Conservation (phyloP, 2,797 vertebrate species). For the Sylvia borin region DNA sequence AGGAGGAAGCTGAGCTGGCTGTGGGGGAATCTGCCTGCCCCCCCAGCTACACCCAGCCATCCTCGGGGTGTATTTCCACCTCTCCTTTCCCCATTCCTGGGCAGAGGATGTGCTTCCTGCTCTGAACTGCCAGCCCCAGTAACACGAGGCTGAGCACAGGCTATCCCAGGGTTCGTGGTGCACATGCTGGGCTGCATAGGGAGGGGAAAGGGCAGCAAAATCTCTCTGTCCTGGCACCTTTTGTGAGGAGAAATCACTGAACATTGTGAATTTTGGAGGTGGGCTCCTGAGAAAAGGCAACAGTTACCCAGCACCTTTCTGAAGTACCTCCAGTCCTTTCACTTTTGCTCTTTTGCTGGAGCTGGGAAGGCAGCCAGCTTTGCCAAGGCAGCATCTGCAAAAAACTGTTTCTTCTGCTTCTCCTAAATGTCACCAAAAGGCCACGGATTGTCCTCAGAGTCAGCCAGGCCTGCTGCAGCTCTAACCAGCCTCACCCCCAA, state of each 20-base stretch:
- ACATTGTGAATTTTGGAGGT: not conserved
- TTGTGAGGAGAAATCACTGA: not conserved
- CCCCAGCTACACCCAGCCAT: rapidly evolving
- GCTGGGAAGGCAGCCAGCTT: not conserved
- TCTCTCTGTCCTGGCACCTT: not conserved
- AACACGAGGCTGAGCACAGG: not conserved
- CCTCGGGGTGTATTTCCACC: rapidly evolving
- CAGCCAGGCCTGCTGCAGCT: not conserved
- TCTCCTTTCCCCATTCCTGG: not conserved
- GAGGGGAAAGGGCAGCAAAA: not conserved
- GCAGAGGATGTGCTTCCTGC: not conserved
- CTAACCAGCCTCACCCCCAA: not conserved
- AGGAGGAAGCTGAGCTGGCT: not conserved
- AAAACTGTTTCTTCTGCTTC: not conserved
- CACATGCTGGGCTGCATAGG: not conserved
- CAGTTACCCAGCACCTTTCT: not conserved
- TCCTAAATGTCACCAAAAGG: not conserved
- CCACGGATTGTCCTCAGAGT: not conserved
- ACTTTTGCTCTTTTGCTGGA: not conserved
- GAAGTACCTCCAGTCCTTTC: not conserved
- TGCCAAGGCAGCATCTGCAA: not conserved
- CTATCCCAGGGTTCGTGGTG: not conserved
- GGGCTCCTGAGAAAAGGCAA: not conserved
- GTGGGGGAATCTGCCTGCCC: not conserved
- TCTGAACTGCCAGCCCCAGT: not conserved